Evolutionary conservation across 1,140 invertebrate genomes (phyloP).

Genomic region (Batillaria attramentaria): DNA sequence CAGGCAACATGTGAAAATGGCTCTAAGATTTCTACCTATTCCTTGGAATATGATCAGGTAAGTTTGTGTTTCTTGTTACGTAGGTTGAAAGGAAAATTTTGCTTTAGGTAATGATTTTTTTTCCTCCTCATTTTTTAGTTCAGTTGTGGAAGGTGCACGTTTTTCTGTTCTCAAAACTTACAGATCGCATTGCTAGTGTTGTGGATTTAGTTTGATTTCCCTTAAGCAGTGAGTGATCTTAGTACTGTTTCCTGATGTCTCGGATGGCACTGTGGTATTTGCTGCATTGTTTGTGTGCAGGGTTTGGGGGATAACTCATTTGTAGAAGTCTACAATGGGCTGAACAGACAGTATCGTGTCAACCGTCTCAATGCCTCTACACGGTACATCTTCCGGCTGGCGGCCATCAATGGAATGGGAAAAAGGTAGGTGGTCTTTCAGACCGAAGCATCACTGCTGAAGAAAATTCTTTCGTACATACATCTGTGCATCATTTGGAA

Average conservation of each 20-base stretch:
- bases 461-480: too few relatives aligned
- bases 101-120: too few relatives aligned
- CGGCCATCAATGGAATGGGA: conserved; percentile 86
- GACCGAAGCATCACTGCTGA: too few relatives aligned
- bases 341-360: conserved; percentile 81
- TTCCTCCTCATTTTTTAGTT: not conserved
- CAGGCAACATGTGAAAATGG: conserved; percentile 83
- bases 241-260: too few relatives aligned
- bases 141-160: not conserved
- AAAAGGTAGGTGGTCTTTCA: conserved; percentile 76
- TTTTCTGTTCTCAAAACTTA: not conserved
- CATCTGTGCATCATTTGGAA: too few relatives aligned
- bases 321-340: conserved; percentile 80
- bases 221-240: too few relatives aligned
- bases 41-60: conserved; percentile 84
- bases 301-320: conserved; percentile 73
- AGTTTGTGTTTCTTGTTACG: too few relatives aligned
- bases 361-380: conserved; percentile 83
- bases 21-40: conserved; percentile 82
- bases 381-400: conserved; percentile 84
- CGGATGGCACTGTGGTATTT: too few relatives aligned
- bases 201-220: too few relatives aligned
- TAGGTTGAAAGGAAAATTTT: too few relatives aligned
- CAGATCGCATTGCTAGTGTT: too few relatives aligned
- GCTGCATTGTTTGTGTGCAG: conserved; percentile 47